Evolutionary conservation across 2,113 vertebrate species (phyloP).

Genomic region (Campylorhamphus procurvoides): DNA sequence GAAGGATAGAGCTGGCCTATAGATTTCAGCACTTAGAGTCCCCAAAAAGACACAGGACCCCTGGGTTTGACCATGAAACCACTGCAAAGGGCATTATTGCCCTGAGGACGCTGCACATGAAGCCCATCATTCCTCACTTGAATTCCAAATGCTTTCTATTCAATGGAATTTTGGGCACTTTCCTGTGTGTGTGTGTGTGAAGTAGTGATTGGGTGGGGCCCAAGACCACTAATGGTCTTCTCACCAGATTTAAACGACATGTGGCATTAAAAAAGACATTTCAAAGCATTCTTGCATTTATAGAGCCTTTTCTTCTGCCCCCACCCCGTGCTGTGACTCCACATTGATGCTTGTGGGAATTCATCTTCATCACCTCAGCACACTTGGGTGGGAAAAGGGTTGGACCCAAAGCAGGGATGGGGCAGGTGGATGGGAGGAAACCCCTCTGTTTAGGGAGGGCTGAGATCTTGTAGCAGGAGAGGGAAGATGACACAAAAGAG

Average conservation of each 20-base stretch:
- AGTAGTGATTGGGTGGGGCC: not conserved
- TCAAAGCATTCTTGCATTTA: not conserved
- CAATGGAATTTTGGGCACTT: not conserved
- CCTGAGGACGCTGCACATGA: accelerated
- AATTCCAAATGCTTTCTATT: not conserved
- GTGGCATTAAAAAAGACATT: not conserved
- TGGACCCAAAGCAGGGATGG: not conserved
- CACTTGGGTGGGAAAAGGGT: accelerated
- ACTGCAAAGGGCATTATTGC: not conserved
- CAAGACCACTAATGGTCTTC: not conserved
- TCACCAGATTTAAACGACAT: not conserved
- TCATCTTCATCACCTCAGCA: not conserved
- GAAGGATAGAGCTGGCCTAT: accelerated
- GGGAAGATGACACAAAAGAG: not conserved
- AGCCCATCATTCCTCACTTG: not conserved
- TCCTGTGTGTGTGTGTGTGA: not conserved
- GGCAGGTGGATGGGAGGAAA: not conserved
- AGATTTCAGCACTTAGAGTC: not conserved
- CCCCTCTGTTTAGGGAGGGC: not conserved
- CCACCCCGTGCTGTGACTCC: not conserved
- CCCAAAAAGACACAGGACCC: not conserved
- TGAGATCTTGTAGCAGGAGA: not conserved
- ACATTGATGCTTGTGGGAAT: not conserved
- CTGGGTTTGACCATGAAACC: not conserved
- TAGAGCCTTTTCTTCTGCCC: not conserved